Percentiles rank a stretch among this genome's conserved stretches.
These are phyloP conservation scores for Drosophila leontia DNA, from an alignment of 1,140 invertebrate genomes.

Conservation along the genomic window DNA sequence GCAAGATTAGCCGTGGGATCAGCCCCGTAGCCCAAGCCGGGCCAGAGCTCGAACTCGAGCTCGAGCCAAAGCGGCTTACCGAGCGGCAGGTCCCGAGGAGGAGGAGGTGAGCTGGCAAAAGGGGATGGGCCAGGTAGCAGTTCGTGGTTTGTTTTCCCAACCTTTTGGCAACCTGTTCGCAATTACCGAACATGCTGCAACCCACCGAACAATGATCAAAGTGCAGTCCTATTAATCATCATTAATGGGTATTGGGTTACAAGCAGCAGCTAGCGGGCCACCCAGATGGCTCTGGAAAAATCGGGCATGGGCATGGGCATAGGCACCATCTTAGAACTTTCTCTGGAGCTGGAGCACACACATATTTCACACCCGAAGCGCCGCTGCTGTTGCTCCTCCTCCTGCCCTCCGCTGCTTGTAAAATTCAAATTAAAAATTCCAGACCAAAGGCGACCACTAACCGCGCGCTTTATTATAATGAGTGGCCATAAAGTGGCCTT, in stretches of 20 bases:
- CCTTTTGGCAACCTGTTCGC: slow-evolving; percentile 66
- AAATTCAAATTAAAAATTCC: slow-evolving; percentile 82
- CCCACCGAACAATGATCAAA: slow-evolving; percentile 47
- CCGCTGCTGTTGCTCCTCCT: slow-evolving; percentile 18
- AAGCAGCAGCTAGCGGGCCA: slow-evolving; percentile 14
- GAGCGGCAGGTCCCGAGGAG: not conserved
- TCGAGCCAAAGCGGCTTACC: slow-evolving; percentile 73
- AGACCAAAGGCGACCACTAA: slow-evolving; percentile 72
- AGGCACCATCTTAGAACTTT: slow-evolving; percentile 69
- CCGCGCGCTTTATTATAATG: slow-evolving; percentile 84
- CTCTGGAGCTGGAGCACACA: slow-evolving; percentile 25
- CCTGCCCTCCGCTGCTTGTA: slow-evolving; percentile 42
- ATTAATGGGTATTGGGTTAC: slow-evolving; percentile 76
- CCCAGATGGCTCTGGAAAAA: slow-evolving; percentile 23
- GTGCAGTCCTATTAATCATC: slow-evolving; percentile 66
- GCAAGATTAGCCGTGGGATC: slow-evolving; percentile 71
- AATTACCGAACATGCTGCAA: slow-evolving; percentile 80
- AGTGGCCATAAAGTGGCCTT: slow-evolving; percentile 78
- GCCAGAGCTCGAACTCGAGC: slow-evolving; percentile 22
- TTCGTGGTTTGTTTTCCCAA: slow-evolving; percentile 40
- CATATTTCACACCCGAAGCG: slow-evolving; percentile 75
- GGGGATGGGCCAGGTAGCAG: slow-evolving; percentile 59
- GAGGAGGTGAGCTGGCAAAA: slow-evolving; percentile 26
- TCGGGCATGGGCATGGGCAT: slow-evolving; percentile 24
- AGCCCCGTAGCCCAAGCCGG: slow-evolving; percentile 23